These are phyloP conservation scores for Bicyclus anynana DNA, from an alignment of 1,140 invertebrate species.

Conservation along the genomic window DNA sequence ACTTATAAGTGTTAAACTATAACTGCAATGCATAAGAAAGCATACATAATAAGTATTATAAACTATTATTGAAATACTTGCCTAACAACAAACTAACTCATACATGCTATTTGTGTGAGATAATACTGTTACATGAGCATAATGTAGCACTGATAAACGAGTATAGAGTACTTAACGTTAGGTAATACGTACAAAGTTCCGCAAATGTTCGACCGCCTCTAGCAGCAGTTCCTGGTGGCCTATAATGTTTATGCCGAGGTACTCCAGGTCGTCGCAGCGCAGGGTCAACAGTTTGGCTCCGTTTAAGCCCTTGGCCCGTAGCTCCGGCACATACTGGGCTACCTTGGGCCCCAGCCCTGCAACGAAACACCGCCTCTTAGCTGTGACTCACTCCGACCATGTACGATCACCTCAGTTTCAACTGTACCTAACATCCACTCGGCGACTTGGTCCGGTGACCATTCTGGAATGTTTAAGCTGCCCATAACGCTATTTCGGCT, in stretches of 20 bases:
- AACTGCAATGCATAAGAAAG: too few species aligned
- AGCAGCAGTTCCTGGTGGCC: constrained; percentile 96
- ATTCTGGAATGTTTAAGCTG: constrained; percentile 93
- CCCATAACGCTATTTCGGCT: constrained; percentile 69
- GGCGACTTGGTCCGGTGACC: constrained; percentile 94
- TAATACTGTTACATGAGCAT: too few species aligned
- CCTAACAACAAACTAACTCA: too few species aligned
- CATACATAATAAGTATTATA: too few species aligned
- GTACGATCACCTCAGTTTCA: constrained; percentile 17
- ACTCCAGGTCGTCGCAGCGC: constrained; percentile 90
- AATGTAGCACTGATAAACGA: neutral
- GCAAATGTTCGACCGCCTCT: constrained; percentile 92
- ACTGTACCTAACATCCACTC: constrained; percentile 91
- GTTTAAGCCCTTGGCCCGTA: constrained; percentile 88
- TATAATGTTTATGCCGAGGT: constrained; percentile 89
- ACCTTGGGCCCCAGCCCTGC: constrained; percentile 89
- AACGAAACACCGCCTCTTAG: constrained; percentile 34
- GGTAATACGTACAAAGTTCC: constrained; percentile 86
- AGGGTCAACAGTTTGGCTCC: constrained; percentile 90
- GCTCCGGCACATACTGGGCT: constrained; percentile 88
- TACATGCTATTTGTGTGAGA: too few species aligned
- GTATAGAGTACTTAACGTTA: too few species aligned
- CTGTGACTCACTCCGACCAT: constrained; percentile 44
- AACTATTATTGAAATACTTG: too few species aligned
- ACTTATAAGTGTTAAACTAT: too few species aligned